Evolutionary conservation across 2,888 invertebrate species (phyloP).

Genomic region (Chrysolina americana): DNA sequence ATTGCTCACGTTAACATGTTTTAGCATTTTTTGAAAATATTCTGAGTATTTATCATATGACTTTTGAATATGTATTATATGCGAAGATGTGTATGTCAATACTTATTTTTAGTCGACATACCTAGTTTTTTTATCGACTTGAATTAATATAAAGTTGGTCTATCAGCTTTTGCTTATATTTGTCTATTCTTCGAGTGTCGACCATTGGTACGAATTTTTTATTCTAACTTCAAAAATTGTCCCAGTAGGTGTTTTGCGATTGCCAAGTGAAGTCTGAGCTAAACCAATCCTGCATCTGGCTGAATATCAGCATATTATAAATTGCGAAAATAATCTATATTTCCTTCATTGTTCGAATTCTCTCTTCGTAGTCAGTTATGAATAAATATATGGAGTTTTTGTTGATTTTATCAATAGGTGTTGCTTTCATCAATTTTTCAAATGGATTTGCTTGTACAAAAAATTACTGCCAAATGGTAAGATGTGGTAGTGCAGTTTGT

Average conservation of each 20-base stretch:
- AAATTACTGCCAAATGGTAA: constrained; percentile 18
- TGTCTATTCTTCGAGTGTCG: too few relatives aligned
- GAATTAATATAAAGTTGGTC: too few relatives aligned
- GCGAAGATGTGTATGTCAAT: too few relatives aligned
- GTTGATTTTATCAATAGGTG: background rate
- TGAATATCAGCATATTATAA: background rate
- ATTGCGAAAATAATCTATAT: background rate
- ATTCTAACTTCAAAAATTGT: background rate
- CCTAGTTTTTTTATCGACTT: too few relatives aligned
- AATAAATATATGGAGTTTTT: background rate
- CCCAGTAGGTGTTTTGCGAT: background rate
- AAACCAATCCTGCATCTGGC: constrained; percentile 1
- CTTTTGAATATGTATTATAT: too few relatives aligned
- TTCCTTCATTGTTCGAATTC: background rate
- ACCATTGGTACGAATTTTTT: too few relatives aligned
- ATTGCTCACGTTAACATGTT: too few relatives aligned
- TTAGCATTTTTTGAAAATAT: too few relatives aligned
- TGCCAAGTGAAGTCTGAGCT: background rate
- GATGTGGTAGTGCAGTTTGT: constrained; percentile 24
- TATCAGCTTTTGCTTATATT: too few relatives aligned
- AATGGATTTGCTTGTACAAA: constrained; percentile 22
- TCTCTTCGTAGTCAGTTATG: background rate
- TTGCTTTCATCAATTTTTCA: background rate
- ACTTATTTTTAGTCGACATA: too few relatives aligned
- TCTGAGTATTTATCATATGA: too few relatives aligned